Conservation (phyloP, 2,888 invertebrate species). For the Kryphioiulus occultus region DNA sequence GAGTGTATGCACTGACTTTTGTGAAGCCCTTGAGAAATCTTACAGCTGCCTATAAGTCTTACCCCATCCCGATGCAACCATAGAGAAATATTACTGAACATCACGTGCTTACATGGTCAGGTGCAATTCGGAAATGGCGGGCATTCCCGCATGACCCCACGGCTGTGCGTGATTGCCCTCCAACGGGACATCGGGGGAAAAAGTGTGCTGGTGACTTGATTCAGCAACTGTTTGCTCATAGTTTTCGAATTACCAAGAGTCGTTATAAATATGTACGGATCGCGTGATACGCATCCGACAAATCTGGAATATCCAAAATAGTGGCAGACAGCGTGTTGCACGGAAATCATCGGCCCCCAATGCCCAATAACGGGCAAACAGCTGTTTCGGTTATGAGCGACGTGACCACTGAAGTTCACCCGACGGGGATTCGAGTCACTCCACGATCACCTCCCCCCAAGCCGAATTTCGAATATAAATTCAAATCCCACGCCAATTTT, state of each 20-base stretch:
- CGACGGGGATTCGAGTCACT: background rate
- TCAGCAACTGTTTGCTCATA: background rate
- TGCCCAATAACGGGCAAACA: background rate
- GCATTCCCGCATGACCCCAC: background rate
- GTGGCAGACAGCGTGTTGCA: background rate
- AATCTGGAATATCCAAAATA: background rate
- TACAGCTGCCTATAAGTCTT: too few relatives aligned
- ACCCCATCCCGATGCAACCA: too few relatives aligned
- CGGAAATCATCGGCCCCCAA: background rate
- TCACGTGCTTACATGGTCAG: background rate
- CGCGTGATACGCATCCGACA: background rate
- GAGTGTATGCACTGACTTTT: too few relatives aligned
- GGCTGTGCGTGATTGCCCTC: background rate
- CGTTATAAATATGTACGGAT: background rate
- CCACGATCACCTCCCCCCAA: background rate
- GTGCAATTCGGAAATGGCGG: background rate
- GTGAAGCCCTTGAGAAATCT: too few relatives aligned
- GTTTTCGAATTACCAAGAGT: background rate
- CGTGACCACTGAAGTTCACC: background rate
- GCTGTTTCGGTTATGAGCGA: background rate
- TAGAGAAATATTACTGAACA: too few relatives aligned
- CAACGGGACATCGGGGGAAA: background rate
- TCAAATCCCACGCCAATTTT: conserved; percentile 31
- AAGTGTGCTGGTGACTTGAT: background rate
- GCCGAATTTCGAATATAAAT: background rate